Conservation (phyloP, 1,140 invertebrate species). For the Chironomus tepperi region DNA sequence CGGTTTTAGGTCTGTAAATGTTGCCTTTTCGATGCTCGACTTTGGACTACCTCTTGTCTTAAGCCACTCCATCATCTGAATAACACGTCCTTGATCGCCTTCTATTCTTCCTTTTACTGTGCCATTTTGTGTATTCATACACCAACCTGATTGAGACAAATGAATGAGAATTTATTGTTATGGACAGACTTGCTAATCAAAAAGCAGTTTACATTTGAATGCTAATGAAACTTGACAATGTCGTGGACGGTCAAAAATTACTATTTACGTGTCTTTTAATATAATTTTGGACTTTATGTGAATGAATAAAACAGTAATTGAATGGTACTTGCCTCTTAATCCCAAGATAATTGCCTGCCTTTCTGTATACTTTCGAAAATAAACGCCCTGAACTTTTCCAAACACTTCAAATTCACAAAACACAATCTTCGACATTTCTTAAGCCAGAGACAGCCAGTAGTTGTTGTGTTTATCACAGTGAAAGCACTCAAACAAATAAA, state of each 20-base stretch:
- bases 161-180: not conserved
- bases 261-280: no score
- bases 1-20: conserved; percentile 40
- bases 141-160: conserved; percentile 42
- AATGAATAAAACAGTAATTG: not conserved
- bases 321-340: conserved; percentile 41
- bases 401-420: conserved; percentile 47
- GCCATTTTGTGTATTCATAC: conserved; percentile 52
- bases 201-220: not conserved
- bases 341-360: conserved; percentile 45
- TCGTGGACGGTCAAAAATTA: no score
- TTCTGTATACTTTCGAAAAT: conserved; percentile 50
- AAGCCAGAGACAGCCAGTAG: conserved; percentile 34
- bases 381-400: conserved; percentile 50
- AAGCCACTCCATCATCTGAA: conserved; percentile 55
- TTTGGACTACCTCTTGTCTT: conserved; percentile 50
- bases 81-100: conserved; percentile 45
- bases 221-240: not conserved
- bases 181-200: not conserved
- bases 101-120: conserved; percentile 55
- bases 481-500: conserved; percentile 37
- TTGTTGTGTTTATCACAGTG: conserved; percentile 36
- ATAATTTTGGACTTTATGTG: no score
- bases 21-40: conserved; percentile 50
- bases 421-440: conserved; percentile 37